Evolutionary conservation across 2,888 invertebrate species (phyloP).

Genomic region (Plebejus argus): DNA sequence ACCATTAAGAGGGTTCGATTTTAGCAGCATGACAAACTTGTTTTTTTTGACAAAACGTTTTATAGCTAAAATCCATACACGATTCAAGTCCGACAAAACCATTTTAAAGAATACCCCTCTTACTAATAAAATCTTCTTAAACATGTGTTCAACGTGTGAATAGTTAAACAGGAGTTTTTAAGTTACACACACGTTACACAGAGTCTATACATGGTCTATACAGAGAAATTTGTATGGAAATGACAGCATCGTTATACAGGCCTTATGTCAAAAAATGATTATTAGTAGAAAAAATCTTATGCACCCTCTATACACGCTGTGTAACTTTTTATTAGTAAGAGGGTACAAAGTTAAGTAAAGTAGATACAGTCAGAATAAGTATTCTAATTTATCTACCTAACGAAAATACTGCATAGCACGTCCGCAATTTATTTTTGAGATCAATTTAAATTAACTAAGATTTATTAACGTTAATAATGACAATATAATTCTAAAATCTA

Average conservation of each 20-base stretch:
- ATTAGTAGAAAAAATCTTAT: too few species aligned
- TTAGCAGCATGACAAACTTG: not conserved
- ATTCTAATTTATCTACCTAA: conserved; percentile 11
- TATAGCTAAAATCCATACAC: not conserved
- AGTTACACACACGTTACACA: too few species aligned
- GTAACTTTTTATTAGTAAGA: too few species aligned
- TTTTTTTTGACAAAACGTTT: too few species aligned
- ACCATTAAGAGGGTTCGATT: not conserved
- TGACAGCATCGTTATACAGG: too few species aligned
- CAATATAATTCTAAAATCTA: not conserved
- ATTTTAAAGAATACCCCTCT: not conserved
- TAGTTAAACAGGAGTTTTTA: too few species aligned
- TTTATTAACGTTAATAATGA: not conserved
- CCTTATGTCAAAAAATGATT: too few species aligned
- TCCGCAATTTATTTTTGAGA: not conserved
- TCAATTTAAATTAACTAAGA: conserved; percentile 5
- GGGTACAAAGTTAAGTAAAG: not conserved
- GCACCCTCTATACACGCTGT: too few species aligned
- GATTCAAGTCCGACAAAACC: not conserved
- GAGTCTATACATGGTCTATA: too few species aligned
- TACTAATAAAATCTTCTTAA: too few species aligned
- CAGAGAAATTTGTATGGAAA: too few species aligned
- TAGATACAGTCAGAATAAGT: not conserved
- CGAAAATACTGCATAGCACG: not conserved
- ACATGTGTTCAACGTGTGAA: too few species aligned